phyloP scores from a whole-genome alignment of 1,140 invertebrate species.

The Eurosta solidaginis region DNA sequence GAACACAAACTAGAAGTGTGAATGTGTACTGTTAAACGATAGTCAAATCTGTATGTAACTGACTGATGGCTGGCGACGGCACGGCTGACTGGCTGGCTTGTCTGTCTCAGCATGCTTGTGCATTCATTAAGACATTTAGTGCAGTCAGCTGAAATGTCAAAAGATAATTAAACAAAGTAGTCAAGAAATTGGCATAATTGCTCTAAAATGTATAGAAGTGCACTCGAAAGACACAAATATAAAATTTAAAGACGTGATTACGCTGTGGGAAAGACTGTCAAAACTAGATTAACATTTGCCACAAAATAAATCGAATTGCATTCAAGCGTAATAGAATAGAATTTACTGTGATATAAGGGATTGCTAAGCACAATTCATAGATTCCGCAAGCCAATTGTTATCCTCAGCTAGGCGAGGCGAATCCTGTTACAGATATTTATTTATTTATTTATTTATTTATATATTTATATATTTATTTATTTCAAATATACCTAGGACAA shows the following conservation, averaged over 20 bases:
- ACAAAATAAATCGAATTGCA: background rate
- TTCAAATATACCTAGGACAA: no score
- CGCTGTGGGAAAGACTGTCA: background rate
- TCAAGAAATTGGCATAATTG: constrained; percentile 24
- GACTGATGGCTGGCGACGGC: background rate
- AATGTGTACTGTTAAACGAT: no score
- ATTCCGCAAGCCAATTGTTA: no score
- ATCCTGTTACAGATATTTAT: no score
- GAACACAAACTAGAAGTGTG: background rate
- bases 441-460: no score
- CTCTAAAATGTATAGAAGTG: constrained; percentile 10
- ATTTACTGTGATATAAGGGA: no score
- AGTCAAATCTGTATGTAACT: background rate
- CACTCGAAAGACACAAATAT: background rate
- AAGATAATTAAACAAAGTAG: constrained; percentile 28
- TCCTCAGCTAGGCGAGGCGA: no score
- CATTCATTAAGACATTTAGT: constrained; percentile 13
- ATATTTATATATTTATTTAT: no score
- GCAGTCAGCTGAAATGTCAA: background rate
- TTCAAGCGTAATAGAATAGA: no score
- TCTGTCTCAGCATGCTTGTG: background rate
- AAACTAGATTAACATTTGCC: background rate
- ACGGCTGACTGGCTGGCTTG: background rate
- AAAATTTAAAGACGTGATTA: no score
- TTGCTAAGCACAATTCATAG: no score